These are phyloP conservation scores for Diarsia dahlii DNA, from an alignment of 2,888 invertebrate genomes.

Conservation along the genomic window DNA sequence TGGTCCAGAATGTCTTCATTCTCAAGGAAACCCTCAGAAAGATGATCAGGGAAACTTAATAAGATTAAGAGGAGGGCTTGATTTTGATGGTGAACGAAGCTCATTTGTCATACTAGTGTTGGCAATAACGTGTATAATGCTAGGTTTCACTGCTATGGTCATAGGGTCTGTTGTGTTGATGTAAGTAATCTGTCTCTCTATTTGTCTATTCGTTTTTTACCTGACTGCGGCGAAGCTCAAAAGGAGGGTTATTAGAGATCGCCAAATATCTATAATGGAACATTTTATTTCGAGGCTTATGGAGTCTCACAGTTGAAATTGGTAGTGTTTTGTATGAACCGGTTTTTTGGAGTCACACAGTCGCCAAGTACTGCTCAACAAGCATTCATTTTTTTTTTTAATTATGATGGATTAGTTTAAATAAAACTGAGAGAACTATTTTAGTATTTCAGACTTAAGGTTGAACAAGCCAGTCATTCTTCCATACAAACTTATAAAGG, in stretches of 20 bases:
- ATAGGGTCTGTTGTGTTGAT: not conserved
- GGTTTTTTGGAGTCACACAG: too few relatives aligned
- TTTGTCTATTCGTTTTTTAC: not conserved
- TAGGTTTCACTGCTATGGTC: slow-evolving; percentile 16
- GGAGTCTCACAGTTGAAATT: too few relatives aligned
- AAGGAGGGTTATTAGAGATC: not conserved
- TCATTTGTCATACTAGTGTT: slow-evolving; percentile 44
- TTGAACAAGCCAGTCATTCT: too few relatives aligned
- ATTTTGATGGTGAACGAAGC: slow-evolving; percentile 54
- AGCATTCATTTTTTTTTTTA: too few relatives aligned
- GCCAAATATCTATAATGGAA: not conserved
- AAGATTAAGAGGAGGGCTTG: not conserved
- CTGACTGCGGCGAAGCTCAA: too few relatives aligned
- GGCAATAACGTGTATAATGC: slow-evolving; percentile 34
- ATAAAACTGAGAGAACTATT: too few relatives aligned
- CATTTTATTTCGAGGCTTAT: too few relatives aligned
- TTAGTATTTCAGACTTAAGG: too few relatives aligned
- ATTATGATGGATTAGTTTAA: too few relatives aligned
- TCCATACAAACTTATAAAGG: too few relatives aligned
- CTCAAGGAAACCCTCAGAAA: slow-evolving; percentile 1
- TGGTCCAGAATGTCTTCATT: slow-evolving; percentile 4
- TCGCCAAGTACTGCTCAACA: too few relatives aligned
- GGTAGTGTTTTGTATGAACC: too few relatives aligned
- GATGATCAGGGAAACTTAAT: not conserved
- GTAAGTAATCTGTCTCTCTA: slow-evolving; percentile 32